phyloP scores from a whole-genome alignment of 2,113 vertebrate genomes.

The Chaenocephalus aceratus region DNA sequence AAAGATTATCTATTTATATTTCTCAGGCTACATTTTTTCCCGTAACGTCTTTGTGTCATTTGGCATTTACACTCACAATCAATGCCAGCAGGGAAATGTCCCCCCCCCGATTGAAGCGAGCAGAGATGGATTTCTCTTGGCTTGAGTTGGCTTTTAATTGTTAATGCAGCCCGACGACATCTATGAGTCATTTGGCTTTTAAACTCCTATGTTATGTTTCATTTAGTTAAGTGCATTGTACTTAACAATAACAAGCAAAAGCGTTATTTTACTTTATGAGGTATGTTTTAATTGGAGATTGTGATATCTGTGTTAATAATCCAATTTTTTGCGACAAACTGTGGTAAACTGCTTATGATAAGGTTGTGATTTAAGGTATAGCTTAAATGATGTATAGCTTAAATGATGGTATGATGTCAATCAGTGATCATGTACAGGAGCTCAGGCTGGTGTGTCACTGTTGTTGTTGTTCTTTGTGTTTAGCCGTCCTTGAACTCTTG shows the following conservation, averaged over 20 bases:
- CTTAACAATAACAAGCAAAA: neutral
- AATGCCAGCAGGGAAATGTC: conserved; percentile 26
- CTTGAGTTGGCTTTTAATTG: conserved; percentile 29
- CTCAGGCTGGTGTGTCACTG: conserved; percentile 15
- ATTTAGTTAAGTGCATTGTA: conserved; percentile 3
- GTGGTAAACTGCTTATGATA: neutral
- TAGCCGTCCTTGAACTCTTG: conserved; percentile 50
- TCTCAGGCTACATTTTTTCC: conserved; percentile 19
- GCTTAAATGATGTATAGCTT: neutral
- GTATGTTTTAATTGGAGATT: neutral
- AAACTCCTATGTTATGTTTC: conserved; percentile 8
- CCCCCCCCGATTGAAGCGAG: conserved; percentile 5
- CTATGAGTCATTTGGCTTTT: conserved; percentile 42
- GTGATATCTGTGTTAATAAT: neutral
- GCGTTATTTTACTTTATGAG: neutral
- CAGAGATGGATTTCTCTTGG: conserved; percentile 48
- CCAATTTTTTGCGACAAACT: neutral
- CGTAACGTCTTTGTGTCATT: conserved; percentile 35
- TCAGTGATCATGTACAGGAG: neutral
- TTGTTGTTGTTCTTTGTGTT: conserved; percentile 16
- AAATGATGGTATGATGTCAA: neutral
- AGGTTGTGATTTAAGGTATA: neutral
- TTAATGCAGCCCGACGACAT: conserved; percentile 24
- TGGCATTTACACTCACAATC: conserved; percentile 10
- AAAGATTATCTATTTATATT: conserved; percentile 30